Evolutionary conservation across 2,113 vertebrate genomes (phyloP), one percentile per base, ranked within the genome.

Genomic region (Syngnathus typhle): DNA sequence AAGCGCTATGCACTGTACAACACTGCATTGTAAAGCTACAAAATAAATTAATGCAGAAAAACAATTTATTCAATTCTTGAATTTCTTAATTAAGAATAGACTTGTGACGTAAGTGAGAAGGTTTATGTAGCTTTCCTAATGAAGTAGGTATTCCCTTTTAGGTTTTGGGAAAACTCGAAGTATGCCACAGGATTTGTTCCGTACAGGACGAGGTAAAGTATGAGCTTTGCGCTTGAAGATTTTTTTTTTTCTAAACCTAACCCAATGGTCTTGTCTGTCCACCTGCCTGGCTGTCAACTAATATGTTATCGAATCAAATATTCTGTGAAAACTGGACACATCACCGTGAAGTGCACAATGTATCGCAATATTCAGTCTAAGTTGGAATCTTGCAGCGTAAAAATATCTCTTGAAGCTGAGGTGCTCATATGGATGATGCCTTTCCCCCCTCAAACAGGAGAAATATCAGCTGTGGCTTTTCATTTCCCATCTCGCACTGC

Each of bases 161-260:
- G 89, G 89, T 87, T 84, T 85, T 81, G 84, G 88, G 79, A 86
- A 82, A 84, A 89, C 87, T 79, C 77, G 86, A 82, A 89, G 89
- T 83, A 88, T 88, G 82, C 88, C 87, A 12, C 88, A 88, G 83
- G 87, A 88, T 74, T 78, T 89, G 82, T 88, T 87, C 71, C 83
- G 84, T 83, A 56, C 74, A 56, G 88, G 89, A 80, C 5, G 69
- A 85, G 89, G 89, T 89, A 89, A 89, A 67, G 87, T 89, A 90
- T 84, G 51, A 82, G 68, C n/a, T 36, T 38, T 72, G 64, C 38
- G 44, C 62, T 55, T 54, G 56, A 37, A 73, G 43, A 75, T 43
- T 69, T 75, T 70, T 58, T 70, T 58, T 59, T 71, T 79, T 12
- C 43, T 41, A 46, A 27, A 69, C 74, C 60, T 75, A 76, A 83